Base-by-base conservation (phyloP, 1,140 invertebrate species). In the Drosophila willistoni region DNA sequence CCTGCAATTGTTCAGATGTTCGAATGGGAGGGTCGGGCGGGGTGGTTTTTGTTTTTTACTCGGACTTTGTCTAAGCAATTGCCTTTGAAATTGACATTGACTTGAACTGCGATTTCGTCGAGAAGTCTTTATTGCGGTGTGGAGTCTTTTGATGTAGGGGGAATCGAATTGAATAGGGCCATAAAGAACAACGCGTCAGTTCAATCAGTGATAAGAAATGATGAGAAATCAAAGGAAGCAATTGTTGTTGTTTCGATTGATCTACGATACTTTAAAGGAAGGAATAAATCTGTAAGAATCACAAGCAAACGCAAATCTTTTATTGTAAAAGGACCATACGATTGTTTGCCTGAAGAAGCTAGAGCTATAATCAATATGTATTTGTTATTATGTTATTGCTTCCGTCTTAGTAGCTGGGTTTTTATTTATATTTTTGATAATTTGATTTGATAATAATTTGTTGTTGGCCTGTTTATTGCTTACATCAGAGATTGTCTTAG, bases 1-100 rank as follows among this genome's bases (percentile, higher is more conserved):
- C 3, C 57, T 63, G 60, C 81, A 78, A 86, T 81, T 85, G 83
- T 82, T 64, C 41, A 39, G 36, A 39, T 85, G 83, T 68, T 42
- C 75, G 65, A 74, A 74, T 63, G 42, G 62, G 41, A 0, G 25
- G 25, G 2, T 36, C 12, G 12, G 36, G 1, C 2, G 22, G 3
- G 22, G 22, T n/a, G n/a, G 42, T 14, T 5, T 6, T 13, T 5
- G 0, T 17, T 67, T 66, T 59, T 56, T 29, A 74, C 73, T 75
- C 57, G 71, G 71, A 73, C 73, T 59, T 76, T 76, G 73, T 14
- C 59, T 54, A 36, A 41, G 13, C 72, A 76, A 69, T 76, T 76
- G 65, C 36, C 47, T 59, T 76, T 17, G 57, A n/a, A 75, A 68
- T 75, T 75, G 73, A 75, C 73, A 75, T 75, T 75, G 73, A 75